These are phyloP conservation scores for Cryptus armator DNA, from an alignment of 2,888 invertebrate species.

Conservation along the genomic window DNA sequence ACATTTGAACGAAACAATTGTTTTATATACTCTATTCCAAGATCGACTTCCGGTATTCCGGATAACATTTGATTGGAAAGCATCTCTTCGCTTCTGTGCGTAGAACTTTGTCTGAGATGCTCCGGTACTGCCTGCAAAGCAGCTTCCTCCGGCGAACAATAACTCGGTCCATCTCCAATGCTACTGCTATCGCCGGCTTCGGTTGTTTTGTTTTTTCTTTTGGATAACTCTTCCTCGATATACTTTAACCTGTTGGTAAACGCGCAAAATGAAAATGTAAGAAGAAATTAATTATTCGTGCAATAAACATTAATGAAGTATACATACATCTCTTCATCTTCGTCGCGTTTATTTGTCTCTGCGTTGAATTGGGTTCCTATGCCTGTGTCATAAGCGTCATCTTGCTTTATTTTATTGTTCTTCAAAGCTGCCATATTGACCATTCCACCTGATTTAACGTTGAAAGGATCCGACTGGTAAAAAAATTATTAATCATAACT, in stretches of 20 bases:
- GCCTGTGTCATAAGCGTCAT: slow-evolving; percentile 96
- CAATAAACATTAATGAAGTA: slow-evolving; percentile 54
- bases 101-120: slow-evolving; percentile 93
- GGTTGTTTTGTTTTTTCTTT: slow-evolving; percentile 90
- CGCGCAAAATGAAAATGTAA: not conserved
- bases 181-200: slow-evolving; percentile 79
- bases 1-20: slow-evolving; percentile 19
- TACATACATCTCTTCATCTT: slow-evolving; percentile 98
- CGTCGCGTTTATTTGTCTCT: slow-evolving; percentile 98
- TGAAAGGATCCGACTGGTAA: slow-evolving; percentile 90
- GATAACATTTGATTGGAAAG: slow-evolving; percentile 99
- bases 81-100: slow-evolving; percentile 98
- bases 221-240: slow-evolving; percentile 95
- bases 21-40: slow-evolving; percentile 95
- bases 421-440: slow-evolving; percentile 95
- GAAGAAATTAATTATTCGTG: too few species aligned
- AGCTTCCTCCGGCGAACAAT: slow-evolving; percentile 95
- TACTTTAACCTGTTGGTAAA: slow-evolving; percentile 88
- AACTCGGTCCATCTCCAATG: slow-evolving; percentile 85
- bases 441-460: slow-evolving; percentile 94
- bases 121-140: slow-evolving; percentile 96
- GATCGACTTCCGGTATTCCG: slow-evolving; percentile 99
- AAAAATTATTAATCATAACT: not conserved
- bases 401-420: slow-evolving; percentile 92
- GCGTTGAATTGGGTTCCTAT: slow-evolving; percentile 99